Percentiles rank a stretch among this genome's conserved stretches.
phyloP scores from a whole-genome alignment of 2,888 invertebrate species.

The Trichopria drosophilae region DNA sequence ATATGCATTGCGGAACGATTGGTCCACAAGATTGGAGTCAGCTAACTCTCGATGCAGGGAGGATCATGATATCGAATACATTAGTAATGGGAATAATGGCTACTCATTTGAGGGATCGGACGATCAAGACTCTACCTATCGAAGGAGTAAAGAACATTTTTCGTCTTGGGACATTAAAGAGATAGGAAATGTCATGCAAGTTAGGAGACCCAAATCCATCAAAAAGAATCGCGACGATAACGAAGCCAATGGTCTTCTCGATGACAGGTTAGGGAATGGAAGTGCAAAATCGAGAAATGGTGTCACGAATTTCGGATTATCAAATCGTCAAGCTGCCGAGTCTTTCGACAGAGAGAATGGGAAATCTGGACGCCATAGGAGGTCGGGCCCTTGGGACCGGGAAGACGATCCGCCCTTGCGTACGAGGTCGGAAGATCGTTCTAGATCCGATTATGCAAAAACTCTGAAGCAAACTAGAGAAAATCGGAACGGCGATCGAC shows the following conservation, averaged over 20 bases:
- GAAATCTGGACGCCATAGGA: slow-evolving; percentile 24
- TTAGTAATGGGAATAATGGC: too few relatives aligned
- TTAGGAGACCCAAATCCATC: too few relatives aligned
- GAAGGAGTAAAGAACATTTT: slow-evolving; percentile 42
- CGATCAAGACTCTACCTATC: slow-evolving; percentile 39
- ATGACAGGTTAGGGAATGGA: slow-evolving; percentile 28
- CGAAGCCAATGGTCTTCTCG: slow-evolving; percentile 27
- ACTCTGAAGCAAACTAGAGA: slow-evolving; percentile 17
- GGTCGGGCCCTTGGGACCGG: slow-evolving; percentile 30
- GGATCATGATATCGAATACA: too few relatives aligned
- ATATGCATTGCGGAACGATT: too few relatives aligned
- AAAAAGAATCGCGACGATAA: slow-evolving; percentile 29
- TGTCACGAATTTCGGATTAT: too few relatives aligned
- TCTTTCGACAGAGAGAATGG: slow-evolving; percentile 37
- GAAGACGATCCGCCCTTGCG: slow-evolving; percentile 11
- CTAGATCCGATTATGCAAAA: not conserved
- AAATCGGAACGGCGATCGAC: slow-evolving; percentile 29
- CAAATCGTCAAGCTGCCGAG: slow-evolving; percentile 23
- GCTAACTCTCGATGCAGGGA: too few relatives aligned
- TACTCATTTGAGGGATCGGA: slow-evolving; percentile 25
- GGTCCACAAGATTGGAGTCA: too few relatives aligned
- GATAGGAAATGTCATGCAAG: too few relatives aligned
- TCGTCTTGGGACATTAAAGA: slow-evolving; percentile 46
- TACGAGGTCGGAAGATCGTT: slow-evolving; percentile 17
- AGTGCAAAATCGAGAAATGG: slow-evolving; percentile 24